Conservation (phyloP, 1,140 invertebrate species). For the Euura saliciscinereae region DNA sequence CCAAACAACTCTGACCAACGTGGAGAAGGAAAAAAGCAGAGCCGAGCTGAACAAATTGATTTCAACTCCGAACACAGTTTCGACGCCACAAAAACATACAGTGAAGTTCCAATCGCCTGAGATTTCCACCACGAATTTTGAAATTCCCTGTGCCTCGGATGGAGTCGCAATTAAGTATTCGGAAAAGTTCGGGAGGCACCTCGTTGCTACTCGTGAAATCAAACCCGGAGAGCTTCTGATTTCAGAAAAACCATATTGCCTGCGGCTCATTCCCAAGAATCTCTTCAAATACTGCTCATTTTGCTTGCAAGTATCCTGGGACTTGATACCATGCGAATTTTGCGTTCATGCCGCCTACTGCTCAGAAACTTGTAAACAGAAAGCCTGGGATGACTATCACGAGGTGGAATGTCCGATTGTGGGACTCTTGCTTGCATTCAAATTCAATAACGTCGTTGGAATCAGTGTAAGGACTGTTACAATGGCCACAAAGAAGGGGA, state of each 20-base stretch:
- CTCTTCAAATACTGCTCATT: constrained; percentile 71
- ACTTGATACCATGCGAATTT: constrained; percentile 65
- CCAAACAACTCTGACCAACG: no score
- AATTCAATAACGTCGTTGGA: neutral
- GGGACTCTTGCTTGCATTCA: constrained; percentile 29
- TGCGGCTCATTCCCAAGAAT: constrained; percentile 67
- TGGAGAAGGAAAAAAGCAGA: no score
- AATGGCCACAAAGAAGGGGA: neutral
- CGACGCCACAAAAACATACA: neutral
- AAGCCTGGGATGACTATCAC: no score
- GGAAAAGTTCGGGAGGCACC: constrained; percentile 69
- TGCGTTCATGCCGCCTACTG: constrained; percentile 75
- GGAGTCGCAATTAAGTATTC: constrained; percentile 67
- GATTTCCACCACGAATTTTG: constrained; percentile 36
- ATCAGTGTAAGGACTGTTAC: constrained; percentile 13
- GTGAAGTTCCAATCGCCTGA: constrained; percentile 12
- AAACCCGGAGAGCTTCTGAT: constrained; percentile 78
- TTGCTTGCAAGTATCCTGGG: constrained; percentile 69
- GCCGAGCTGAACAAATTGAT: no score
- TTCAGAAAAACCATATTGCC: constrained; percentile 76
- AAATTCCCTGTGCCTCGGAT: constrained; percentile 65
- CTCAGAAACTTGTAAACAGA: constrained; percentile 31
- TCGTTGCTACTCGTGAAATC: constrained; percentile 70
- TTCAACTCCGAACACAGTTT: neutral
- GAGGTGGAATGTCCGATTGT: constrained; percentile 53